These are phyloP conservation scores for Crotalus horridus DNA, from an alignment of 2,113 vertebrate species.

Conservation along the genomic window DNA sequence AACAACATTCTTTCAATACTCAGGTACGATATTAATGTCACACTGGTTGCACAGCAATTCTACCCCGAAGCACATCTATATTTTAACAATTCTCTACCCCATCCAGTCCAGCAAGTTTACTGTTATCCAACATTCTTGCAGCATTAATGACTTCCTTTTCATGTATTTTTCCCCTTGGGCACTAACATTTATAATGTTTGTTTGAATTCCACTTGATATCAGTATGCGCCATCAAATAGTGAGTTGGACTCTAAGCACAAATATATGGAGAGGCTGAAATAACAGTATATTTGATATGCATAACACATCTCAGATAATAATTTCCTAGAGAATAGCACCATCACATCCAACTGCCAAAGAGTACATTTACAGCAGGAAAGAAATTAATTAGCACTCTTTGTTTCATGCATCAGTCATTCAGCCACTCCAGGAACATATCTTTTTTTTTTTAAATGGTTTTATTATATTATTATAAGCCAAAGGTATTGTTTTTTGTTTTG, in stretches of 20 bases:
- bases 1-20: neutral
- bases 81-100: neutral
- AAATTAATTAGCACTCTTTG: neutral
- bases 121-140: neutral
- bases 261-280: neutral
- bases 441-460: neutral
- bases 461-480: neutral
- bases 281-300: neutral
- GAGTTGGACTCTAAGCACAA: neutral
- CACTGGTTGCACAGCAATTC: neutral
- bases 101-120: neutral
- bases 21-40: neutral
- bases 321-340: neutral
- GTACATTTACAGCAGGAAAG: neutral
- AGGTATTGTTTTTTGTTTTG: neutral
- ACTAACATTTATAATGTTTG: neutral
- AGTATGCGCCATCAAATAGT: neutral
- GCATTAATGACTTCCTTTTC: neutral
- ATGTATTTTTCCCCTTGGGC: neutral
- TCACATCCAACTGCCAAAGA: neutral
- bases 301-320: neutral
- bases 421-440: neutral
- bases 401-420: constrained; percentile 1
- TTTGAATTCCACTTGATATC: neutral
- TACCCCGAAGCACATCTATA: neutral